phyloP scores from a whole-genome alignment of 2,888 invertebrate genomes.

The Siphlonurus alternatus region DNA sequence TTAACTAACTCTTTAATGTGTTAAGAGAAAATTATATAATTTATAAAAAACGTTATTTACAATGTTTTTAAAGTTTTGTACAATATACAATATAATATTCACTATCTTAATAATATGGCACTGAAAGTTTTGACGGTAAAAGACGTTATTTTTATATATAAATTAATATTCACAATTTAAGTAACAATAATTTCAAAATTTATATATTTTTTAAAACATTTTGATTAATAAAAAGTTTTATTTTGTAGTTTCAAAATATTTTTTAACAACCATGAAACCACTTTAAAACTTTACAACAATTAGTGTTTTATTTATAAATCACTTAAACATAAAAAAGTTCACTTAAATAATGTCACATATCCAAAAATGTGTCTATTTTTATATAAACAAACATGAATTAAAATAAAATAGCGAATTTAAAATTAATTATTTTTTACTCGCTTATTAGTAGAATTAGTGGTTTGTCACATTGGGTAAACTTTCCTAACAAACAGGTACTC shows the following conservation, averaged over 20 bases:
- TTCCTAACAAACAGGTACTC: constrained; percentile 66
- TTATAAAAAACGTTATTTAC: not conserved
- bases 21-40: too few species aligned
- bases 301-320: too few species aligned
- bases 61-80: not conserved
- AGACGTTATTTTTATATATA: not conserved
- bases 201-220: not conserved
- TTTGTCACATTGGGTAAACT: constrained; percentile 18
- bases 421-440: too few species aligned
- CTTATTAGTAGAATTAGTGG: too few species aligned
- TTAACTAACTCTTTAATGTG: not conserved
- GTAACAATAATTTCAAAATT: not conserved
- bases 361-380: too few species aligned
- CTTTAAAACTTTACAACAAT: too few species aligned
- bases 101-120: not conserved
- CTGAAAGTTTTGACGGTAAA: not conserved
- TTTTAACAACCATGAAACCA: too few species aligned
- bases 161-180: not conserved
- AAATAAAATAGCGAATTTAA: too few species aligned
- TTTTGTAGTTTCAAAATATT: too few species aligned
- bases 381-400: too few species aligned
- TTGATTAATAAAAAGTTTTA: not conserved
- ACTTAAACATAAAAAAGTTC: too few species aligned
- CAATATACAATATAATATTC: not conserved
- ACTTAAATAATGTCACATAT: too few species aligned